Base-by-base conservation (phyloP, 2,797 vertebrate species). In the Synanceia verrucosa region DNA sequence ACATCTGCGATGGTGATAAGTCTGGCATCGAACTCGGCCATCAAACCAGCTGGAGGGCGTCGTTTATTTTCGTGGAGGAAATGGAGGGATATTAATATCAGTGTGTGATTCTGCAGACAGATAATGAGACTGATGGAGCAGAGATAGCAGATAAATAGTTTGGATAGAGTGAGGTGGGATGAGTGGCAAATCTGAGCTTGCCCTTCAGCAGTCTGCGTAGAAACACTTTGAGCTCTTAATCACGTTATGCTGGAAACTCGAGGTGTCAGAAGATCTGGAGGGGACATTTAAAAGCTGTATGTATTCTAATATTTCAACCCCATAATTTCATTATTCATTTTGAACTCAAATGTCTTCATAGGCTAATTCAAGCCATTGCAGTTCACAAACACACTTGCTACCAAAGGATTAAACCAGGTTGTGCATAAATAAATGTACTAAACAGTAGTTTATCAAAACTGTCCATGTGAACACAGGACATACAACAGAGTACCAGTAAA, bases 31-130 rank as follows among this genome's bases (percentile, higher is more conserved):
- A 82, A 88, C 70, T 74, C 56, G 33, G 65, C 73, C 73, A 41
- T 58, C 60, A 60, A 79, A 86, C 73, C 82, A 87, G 86, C 86
- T 82, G 78, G 75, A 85, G 69, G 76, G 68, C 67, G 44, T 78
- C 70, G 61, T 85, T 87, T 89, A 86, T 85, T 86, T 88, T 68
- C 81, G 80, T 65, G 55, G 56, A 83, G 74, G 50, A 70, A 74
- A 62, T 82, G 57, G 39, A 76, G 64, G 34, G 75, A 78, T 82
- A 81, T 91, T 91, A 86, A 86, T 78, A 83, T 65, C 71, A 67
- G 58, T 18, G 56, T 65, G 80, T 23, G 73, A 76, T 81, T 70
- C 44, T 55, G 74, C 51, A 14, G 64, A 79, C 68, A 69, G 86
- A 85, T 84, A 84, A 87, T 64, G 39, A 71, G 73, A 44, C 46